Evolutionary conservation across 2,888 invertebrate genomes (phyloP).

Genomic region (Pterobdella sp.): DNA sequence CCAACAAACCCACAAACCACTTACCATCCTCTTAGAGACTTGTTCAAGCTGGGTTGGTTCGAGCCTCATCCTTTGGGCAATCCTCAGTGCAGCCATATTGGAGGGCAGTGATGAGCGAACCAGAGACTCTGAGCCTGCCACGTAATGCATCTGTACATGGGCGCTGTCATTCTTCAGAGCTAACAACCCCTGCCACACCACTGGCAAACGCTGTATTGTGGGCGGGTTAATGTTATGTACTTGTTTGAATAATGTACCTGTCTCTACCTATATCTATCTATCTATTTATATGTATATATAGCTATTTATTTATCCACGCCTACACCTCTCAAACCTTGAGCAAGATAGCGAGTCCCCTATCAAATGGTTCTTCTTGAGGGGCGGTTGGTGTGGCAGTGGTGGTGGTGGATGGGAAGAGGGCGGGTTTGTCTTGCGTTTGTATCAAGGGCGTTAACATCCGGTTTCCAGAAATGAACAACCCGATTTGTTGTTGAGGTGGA

Average conservation of each 20-base stretch:
- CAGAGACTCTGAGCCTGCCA: slow-evolving; percentile 82
- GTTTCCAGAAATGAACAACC: slow-evolving; percentile 23
- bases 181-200: slow-evolving; percentile 92
- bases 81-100: slow-evolving; percentile 59
- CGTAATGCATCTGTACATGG: slow-evolving; percentile 96
- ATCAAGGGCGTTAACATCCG: slow-evolving; percentile 24
- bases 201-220: slow-evolving; percentile 74
- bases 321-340: slow-evolving; percentile 11
- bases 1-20: not conserved
- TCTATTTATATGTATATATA: too few species aligned
- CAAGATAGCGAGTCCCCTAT: slow-evolving; percentile 13
- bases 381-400: slow-evolving; percentile 23
- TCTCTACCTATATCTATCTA: too few species aligned
- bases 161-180: slow-evolving; percentile 93
- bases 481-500: slow-evolving; percentile 12
- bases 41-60: slow-evolving; percentile 83
- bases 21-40: slow-evolving; percentile 35
- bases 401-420: slow-evolving; percentile 7
- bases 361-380: slow-evolving; percentile 8
- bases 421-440: slow-evolving; percentile 8
- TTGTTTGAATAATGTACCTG: too few species aligned
- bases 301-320: too few species aligned
- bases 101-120: slow-evolving; percentile 76
- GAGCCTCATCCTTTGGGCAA: slow-evolving; percentile 92
- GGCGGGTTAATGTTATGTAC: too few species aligned